Percentiles rank a stretch among this genome's conserved stretches.
These are phyloP conservation scores for Pelosia muscerda DNA, from an alignment of 2,888 invertebrate species.

Conservation along the genomic window DNA sequence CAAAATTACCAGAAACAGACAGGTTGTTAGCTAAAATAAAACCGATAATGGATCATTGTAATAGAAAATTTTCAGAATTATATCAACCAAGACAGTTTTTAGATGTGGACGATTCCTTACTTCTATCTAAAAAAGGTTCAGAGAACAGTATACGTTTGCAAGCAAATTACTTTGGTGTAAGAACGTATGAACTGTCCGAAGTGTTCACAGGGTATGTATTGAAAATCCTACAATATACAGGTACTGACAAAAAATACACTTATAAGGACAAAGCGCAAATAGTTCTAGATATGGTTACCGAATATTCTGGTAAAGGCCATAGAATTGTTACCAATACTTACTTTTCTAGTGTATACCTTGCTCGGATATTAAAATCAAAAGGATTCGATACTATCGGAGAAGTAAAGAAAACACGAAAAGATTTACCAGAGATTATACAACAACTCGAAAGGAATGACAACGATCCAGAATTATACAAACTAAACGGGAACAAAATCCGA, in stretches of 20 bases:
- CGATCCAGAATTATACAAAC: background rate
- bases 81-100: conserved; percentile 17
- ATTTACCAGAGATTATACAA: conserved; percentile 13
- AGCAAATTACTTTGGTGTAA: conserved; percentile 10
- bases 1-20: background rate
- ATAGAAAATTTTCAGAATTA: conserved; percentile 6
- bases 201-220: conserved; percentile 18
- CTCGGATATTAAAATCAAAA: conserved; percentile 2
- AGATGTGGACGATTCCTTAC: conserved; percentile 10
- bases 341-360: conserved; percentile 11
- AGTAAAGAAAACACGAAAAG: background rate
- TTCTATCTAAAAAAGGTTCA: conserved; percentile 1
- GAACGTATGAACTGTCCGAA: conserved; percentile 17
- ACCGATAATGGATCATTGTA: conserved; percentile 18
- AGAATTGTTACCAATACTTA: conserved; percentile 14
- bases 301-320: conserved; percentile 12
- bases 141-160: background rate
- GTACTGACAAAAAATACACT: background rate
- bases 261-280: conserved; percentile 11
- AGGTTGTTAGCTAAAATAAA: conserved; percentile 8
- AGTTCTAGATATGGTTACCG: conserved; percentile 8
- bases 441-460: background rate
- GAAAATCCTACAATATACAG: conserved; percentile 11
- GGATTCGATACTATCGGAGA: conserved; percentile 17
- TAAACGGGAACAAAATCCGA: background rate